These are phyloP conservation scores for Acanthiza pusilla DNA, from an alignment of 2,797 vertebrate genomes.

Conservation along the genomic window DNA sequence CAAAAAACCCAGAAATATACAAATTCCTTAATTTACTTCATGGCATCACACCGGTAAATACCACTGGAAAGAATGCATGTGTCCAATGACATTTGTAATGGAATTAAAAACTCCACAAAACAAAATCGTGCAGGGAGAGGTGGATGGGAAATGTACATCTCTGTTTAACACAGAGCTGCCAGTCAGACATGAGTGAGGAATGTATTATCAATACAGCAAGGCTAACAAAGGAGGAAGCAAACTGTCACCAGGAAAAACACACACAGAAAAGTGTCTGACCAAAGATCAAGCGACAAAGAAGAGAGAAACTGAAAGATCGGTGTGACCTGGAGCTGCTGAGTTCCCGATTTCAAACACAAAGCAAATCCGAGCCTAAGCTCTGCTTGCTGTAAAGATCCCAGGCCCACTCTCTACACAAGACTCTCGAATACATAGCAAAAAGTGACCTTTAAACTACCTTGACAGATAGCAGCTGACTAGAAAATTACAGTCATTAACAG, in stretches of 20 bases:
- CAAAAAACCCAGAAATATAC: not conserved
- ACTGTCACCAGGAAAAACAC: not conserved
- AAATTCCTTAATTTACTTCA: not conserved
- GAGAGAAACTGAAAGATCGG: conserved; percentile 9
- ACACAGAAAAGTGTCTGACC: not conserved
- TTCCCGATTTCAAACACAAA: conserved; percentile 9
- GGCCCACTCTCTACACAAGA: conserved; percentile 25
- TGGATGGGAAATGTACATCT: not conserved
- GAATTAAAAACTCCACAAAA: not conserved
- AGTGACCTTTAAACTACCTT: conserved; percentile 80
- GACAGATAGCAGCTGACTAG: conserved; percentile 79
- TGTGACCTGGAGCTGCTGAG: not conserved
- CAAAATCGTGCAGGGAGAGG: not conserved
- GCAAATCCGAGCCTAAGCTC: conserved; percentile 26
- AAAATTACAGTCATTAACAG: conserved; percentile 79
- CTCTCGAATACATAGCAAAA: conserved; percentile 54
- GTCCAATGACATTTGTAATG: not conserved
- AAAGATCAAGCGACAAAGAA: not conserved
- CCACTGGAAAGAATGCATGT: not conserved
- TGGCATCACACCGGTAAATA: not conserved
- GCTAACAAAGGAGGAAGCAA: not conserved
- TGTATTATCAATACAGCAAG: not conserved
- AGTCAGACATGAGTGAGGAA: not conserved
- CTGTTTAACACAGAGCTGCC: not conserved
- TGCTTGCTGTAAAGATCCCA: conserved; percentile 35